phyloP scores from a whole-genome alignment of 2,888 invertebrate genomes.

The Timema cristinae region DNA sequence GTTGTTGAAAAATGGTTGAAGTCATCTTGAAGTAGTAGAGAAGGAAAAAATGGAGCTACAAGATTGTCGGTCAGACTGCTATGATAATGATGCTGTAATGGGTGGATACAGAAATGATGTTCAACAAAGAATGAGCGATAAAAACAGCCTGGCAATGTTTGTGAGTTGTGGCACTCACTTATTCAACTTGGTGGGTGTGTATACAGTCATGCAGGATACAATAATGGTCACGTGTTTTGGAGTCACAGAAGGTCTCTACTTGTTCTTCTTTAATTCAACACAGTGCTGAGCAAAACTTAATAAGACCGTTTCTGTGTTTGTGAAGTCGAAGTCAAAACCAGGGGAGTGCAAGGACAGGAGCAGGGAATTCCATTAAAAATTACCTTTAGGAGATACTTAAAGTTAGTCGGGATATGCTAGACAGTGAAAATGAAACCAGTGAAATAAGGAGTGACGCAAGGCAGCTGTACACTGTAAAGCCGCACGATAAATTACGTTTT shows the following conservation, averaged over 20 bases:
- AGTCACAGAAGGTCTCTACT: neutral
- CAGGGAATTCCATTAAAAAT: neutral
- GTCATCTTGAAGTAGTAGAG: constrained; percentile 20
- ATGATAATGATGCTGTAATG: no score
- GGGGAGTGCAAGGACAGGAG: neutral
- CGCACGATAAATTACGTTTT: no score
- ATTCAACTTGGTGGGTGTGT: constrained; percentile 1
- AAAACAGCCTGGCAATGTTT: constrained; percentile 24
- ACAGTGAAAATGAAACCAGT: neutral
- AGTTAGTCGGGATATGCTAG: neutral
- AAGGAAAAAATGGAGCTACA: no score
- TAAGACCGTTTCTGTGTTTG: neutral
- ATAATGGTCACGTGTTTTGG: constrained; percentile 1
- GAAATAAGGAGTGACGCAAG: neutral
- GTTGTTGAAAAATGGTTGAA: constrained; percentile 29
- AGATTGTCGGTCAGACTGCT: no score
- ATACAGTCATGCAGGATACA: neutral
- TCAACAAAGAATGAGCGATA: constrained; percentile 12
- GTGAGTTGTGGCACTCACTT: neutral
- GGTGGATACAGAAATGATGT: no score
- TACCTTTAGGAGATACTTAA: neutral
- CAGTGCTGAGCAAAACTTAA: neutral
- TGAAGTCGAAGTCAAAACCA: neutral
- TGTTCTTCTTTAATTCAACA: neutral
- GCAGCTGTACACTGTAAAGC: neutral